Conservation (phyloP, 2,797 vertebrate genomes). For the Falco biarmicus region DNA sequence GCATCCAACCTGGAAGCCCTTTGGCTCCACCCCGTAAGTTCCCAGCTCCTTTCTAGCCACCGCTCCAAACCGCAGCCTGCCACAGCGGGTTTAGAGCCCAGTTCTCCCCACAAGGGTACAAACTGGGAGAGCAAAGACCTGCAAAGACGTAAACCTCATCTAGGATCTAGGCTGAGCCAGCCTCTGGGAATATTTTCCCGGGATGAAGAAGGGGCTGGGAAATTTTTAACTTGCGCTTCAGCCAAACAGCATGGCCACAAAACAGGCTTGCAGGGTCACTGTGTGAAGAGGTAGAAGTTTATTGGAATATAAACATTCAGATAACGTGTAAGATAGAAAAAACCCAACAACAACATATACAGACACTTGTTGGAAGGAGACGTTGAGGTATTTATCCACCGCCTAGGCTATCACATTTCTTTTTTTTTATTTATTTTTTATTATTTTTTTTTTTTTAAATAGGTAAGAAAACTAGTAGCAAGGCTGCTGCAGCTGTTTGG, state of each 20-base stretch:
- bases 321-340: constrained; percentile 81
- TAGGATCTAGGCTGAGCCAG: too few species aligned
- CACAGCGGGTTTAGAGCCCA: neutral
- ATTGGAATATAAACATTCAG: constrained; percentile 86
- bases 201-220: too few species aligned
- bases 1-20: neutral
- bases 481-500: constrained; percentile 52
- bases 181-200: fast-evolving
- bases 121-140: neutral
- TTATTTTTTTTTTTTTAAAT: constrained; percentile 69
- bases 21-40: neutral
- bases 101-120: neutral
- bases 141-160: neutral
- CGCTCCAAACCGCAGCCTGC: fast-evolving
- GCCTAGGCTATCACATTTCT: constrained; percentile 78
- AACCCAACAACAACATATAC: constrained; percentile 81
- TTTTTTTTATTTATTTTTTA: constrained; percentile 54
- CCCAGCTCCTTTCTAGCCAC: neutral
- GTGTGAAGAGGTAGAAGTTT: constrained; percentile 84
- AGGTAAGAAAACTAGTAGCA: constrained; percentile 65
- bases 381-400: constrained; percentile 81
- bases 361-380: constrained; percentile 80
- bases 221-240: neutral
- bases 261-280: neutral
- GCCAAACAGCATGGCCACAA: neutral